These are phyloP conservation scores for Hyla sarda DNA, from an alignment of 2,113 vertebrate genomes.

Conservation along the genomic window DNA sequence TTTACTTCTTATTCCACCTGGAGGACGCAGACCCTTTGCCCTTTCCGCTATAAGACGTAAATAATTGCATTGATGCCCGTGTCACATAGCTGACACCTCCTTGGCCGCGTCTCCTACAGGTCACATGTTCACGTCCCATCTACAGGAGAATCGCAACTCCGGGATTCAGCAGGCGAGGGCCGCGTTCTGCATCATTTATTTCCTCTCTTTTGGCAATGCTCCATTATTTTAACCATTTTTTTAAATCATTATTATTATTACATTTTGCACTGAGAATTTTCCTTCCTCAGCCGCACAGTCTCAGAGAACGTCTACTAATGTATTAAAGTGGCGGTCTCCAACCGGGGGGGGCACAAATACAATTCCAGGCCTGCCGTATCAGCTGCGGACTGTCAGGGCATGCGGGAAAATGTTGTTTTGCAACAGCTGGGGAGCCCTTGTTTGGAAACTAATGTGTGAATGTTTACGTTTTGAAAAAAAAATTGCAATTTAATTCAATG, in stretches of 20 bases:
- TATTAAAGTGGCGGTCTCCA: not conserved
- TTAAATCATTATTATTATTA: conserved; percentile 35
- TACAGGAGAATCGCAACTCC: not conserved
- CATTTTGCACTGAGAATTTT: conserved; percentile 10
- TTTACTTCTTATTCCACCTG: too few relatives aligned
- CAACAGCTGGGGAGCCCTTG: too few relatives aligned
- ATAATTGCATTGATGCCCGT: not conserved
- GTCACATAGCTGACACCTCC: not conserved
- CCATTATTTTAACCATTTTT: conserved; percentile 39
- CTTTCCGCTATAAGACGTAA: not conserved
- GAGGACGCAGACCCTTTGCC: not conserved
- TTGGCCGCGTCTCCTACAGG: not conserved
- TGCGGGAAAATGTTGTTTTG: too few relatives aligned
- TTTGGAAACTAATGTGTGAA: too few relatives aligned
- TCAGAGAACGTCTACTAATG: not conserved
- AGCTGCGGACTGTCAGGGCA: too few relatives aligned
- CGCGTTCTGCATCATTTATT: conserved; percentile 42
- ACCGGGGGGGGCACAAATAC: not conserved
- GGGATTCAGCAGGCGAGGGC: not conserved
- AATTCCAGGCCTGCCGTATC: too few relatives aligned
- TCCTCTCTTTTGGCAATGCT: not conserved
- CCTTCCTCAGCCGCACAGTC: not conserved
- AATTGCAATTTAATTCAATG: too few relatives aligned
- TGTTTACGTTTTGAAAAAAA: too few relatives aligned
- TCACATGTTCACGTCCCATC: not conserved